A percentile compares a stretch with the other conserved stretches of the same genome.
phyloP scores from a whole-genome alignment of 2,888 invertebrate species.

The Sinhomidia bicolor region DNA sequence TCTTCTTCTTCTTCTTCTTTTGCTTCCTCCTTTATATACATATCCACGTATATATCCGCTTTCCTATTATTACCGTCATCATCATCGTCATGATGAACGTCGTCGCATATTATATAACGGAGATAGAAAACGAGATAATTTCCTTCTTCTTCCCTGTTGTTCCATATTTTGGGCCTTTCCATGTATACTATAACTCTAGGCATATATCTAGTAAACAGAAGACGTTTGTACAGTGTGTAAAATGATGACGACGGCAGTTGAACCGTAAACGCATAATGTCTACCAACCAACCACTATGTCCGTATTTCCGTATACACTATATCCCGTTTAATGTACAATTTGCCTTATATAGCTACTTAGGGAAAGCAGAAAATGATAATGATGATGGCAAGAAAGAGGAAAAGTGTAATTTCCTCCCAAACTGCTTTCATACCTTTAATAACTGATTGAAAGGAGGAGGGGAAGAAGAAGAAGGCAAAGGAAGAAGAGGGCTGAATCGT shows the following conservation, averaged over 20 bases:
- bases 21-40: no score
- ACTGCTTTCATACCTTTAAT: constrained; percentile 56
- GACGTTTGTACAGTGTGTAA: neutral
- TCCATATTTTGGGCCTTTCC: neutral
- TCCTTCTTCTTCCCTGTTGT: neutral
- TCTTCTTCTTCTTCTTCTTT: neutral
- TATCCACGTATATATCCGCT: neutral
- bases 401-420: constrained; percentile 64
- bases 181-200: neutral
- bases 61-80: neutral
- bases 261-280: neutral
- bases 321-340: neutral
- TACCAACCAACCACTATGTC: no score
- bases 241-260: neutral
- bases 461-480: no score
- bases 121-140: no score
- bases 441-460: constrained; percentile 57
- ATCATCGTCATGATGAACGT: no score
- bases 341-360: neutral
- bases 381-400: constrained; percentile 59
- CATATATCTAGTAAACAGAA: neutral
- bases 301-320: no score
- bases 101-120: no score
- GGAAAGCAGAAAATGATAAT: constrained; percentile 55
- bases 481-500: no score